Percentiles rank a stretch among this genome's conserved stretches.
These are phyloP conservation scores for Leptura quadrifasciata DNA, from an alignment of 2,888 invertebrate genomes.

Conservation along the genomic window DNA sequence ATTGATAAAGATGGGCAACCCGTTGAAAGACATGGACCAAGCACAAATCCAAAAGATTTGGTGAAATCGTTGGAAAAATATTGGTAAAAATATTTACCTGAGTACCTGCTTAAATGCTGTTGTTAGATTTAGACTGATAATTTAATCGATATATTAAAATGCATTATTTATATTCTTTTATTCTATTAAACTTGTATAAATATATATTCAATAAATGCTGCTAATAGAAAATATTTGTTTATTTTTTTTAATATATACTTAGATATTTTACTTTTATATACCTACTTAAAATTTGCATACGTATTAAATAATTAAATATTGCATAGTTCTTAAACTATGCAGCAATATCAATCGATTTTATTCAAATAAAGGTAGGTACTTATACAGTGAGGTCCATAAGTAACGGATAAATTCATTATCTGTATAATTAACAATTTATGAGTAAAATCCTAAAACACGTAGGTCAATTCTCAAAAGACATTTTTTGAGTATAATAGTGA, in stretches of 20 bases:
- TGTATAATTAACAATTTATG: too few species aligned
- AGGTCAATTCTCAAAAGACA: too few species aligned
- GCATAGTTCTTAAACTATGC: too few species aligned
- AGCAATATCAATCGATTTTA: too few species aligned
- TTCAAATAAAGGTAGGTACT: too few species aligned
- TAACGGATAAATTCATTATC: too few species aligned
- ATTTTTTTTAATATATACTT: neutral
- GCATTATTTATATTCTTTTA: neutral
- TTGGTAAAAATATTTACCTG: slow-evolving; percentile 56
- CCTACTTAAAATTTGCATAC: too few species aligned
- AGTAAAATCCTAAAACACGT: too few species aligned
- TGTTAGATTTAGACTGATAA: neutral
- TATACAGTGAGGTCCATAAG: too few species aligned
- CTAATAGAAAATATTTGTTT: neutral
- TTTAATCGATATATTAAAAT: neutral
- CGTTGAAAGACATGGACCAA: slow-evolving; percentile 80
- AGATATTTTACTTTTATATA: too few species aligned
- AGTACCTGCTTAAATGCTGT: neutral
- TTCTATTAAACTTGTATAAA: neutral
- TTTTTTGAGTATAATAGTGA: too few species aligned
- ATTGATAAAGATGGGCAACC: slow-evolving; percentile 84
- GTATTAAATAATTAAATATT: too few species aligned
- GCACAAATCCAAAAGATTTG: slow-evolving; percentile 63
- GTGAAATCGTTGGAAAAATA: slow-evolving; percentile 63
- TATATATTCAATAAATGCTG: neutral